These are phyloP conservation scores for Halcyon malimbica DNA, from an alignment of 2,113 vertebrate species.

Conservation along the genomic window DNA sequence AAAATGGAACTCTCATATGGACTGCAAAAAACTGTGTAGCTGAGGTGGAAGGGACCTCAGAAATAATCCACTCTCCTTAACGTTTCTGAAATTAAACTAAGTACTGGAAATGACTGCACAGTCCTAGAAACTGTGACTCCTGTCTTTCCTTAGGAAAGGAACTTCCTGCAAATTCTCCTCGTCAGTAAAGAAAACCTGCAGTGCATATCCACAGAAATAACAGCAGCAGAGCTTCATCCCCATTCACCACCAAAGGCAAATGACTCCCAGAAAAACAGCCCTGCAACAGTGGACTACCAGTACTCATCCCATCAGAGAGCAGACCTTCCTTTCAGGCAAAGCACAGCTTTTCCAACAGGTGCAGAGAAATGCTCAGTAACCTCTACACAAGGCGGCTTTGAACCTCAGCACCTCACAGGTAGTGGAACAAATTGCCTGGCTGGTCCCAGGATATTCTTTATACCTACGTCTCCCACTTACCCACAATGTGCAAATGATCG, in stretches of 20 bases:
- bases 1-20: background rate
- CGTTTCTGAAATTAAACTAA: background rate
- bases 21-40: background rate
- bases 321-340: background rate
- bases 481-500: background rate
- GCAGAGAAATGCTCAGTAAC: background rate
- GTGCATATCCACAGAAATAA: background rate
- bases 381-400: background rate
- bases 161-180: background rate
- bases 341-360: background rate
- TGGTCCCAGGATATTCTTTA: slow-evolving; percentile 5
- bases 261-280: background rate
- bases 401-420: background rate
- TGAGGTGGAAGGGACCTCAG: background rate
- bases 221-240: background rate
- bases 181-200: background rate
- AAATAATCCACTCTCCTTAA: background rate
- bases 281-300: background rate
- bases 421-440: slow-evolving; percentile 8
- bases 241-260: background rate
- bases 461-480: slow-evolving; percentile 11
- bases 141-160: background rate
- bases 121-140: background rate
- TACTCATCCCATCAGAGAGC: background rate
- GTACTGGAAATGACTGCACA: background rate